Evolutionary conservation across 2,888 invertebrate genomes (phyloP), one percentile per base, ranked within the genome.

Genomic region (Brachyptera putata): DNA sequence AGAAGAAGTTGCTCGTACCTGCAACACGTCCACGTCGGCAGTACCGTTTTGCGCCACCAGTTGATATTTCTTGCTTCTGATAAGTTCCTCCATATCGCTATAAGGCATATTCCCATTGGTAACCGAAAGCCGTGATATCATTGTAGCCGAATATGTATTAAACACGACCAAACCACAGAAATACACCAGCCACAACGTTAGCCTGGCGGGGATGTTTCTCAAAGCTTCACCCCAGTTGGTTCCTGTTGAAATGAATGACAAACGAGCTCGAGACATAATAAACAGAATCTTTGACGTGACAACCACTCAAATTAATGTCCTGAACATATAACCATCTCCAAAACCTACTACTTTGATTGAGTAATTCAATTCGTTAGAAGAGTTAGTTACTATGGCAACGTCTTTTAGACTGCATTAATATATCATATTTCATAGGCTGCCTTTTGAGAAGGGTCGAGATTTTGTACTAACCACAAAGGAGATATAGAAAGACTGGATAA

Each of bases 101-200:
- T 36, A 53, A 3, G 53, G 53, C 36, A 53, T 3, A 18, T 53
- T 36, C 1, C 36, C 14, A 1, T 18, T 13, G 3, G 34, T 11
- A 3, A 53, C 53, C 2, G 53, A 34, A 16, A 53, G 53, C 2
- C 53, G 14, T 1, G 53, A 53, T 2, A 53, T 53, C 53, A 53
- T 53, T 7, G 53, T 53, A 9, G 53, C 53, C 11, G 53, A 53
- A 22, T 34, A 53, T 34, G n/a, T 36, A 36, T 36, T 53, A 36
- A 53, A 53, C 7, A 53, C 53, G 11, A 53, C 53, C 13, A 53
- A 22, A 16, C 53, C 53, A 21, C 53, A 53, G 34, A 53, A 53
- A 36, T 53, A 53, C 2, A 34, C 34, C 3, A 53, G 53, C 53
- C 53, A 53, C 3, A 53, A 36, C 22, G 16, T 34, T 9, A 53